Evolutionary conservation across 2,888 invertebrate species (phyloP), one percentile per base, ranked within the genome.

Genomic region (Stenodera caucasica): DNA sequence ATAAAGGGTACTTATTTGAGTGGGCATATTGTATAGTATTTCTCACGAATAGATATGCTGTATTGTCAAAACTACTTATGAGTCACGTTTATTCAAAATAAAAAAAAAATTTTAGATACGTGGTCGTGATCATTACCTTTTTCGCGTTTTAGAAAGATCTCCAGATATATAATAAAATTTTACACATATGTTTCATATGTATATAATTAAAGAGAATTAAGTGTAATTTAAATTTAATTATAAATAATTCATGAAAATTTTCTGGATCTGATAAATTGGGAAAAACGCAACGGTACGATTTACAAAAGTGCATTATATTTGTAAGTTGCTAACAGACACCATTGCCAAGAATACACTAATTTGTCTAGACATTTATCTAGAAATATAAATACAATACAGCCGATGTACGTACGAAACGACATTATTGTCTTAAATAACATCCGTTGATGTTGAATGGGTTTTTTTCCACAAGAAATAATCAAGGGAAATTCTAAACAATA

Each of bases 121-220:
- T 62, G 58, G 63, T 57, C 59, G 63, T 63, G 53, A 56, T 58
- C 57, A 57, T 63, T 63, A 63, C 59, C 62, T 59, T 63, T 63
- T 63, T 55, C 53, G 40, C 40, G 14, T 18, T 40, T 40, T 40
- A 8, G 18, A 40, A 18, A 40, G 9, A 14, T 40, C 26, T 15
- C 2, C 2, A 18, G 40, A 40, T 40, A 40, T 6, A 37, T 8
- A 37, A 37, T 15, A 37, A n/a, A 37, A 15, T 40, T 7, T 40
- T 40, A 9, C 7, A 40, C 14, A 40, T 9, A 8, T 40, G 9
- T 15, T 14, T 8, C n/a, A 15, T 40, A 40, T 9, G 14, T 8
- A 40, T 40, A 18, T 15, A 40, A 40, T 14, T 15, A 18, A 9
- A 40, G 40, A 8, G 2, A 40, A 40, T 7, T 40, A 18, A 7